phyloP scores from a whole-genome alignment of 2,888 invertebrate species.

The Nebria brevicollis region DNA sequence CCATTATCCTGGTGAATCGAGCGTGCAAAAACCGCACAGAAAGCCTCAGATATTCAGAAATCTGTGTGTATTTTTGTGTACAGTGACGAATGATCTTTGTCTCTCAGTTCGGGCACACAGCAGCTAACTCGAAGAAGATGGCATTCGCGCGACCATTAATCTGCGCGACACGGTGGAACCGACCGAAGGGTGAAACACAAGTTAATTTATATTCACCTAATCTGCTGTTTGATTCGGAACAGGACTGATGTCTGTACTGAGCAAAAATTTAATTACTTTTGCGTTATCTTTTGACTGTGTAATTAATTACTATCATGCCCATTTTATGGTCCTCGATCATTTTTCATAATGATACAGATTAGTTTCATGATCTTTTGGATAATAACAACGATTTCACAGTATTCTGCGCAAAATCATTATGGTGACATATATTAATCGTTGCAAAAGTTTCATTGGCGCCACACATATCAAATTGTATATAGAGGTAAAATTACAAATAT shows the following conservation, averaged over 20 bases:
- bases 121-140: conserved; percentile 24
- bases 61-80: conserved; percentile 32
- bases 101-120: not conserved
- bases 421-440: conserved; percentile 2
- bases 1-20: not conserved
- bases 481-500: too few species aligned
- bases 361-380: conserved; percentile 33
- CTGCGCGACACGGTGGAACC: conserved; percentile 36
- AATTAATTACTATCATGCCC: conserved; percentile 41
- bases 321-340: conserved; percentile 32
- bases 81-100: conserved; percentile 35
- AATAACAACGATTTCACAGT: conserved; percentile 39
- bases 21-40: conserved; percentile 14
- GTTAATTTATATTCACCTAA: conserved; percentile 46
- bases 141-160: conserved; percentile 30
- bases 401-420: conserved; percentile 14
- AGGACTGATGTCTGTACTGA: conserved; percentile 27
- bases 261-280: conserved; percentile 45
- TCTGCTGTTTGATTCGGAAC: conserved; percentile 44
- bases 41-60: conserved; percentile 22
- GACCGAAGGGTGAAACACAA: conserved; percentile 38
- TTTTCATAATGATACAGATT: conserved; percentile 39
- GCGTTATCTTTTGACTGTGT: conserved; percentile 41
- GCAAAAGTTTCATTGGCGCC: not conserved
- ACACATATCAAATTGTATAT: not conserved